phyloP scores from a whole-genome alignment of 2,113 vertebrate species.

The Podarcis cretensis region DNA sequence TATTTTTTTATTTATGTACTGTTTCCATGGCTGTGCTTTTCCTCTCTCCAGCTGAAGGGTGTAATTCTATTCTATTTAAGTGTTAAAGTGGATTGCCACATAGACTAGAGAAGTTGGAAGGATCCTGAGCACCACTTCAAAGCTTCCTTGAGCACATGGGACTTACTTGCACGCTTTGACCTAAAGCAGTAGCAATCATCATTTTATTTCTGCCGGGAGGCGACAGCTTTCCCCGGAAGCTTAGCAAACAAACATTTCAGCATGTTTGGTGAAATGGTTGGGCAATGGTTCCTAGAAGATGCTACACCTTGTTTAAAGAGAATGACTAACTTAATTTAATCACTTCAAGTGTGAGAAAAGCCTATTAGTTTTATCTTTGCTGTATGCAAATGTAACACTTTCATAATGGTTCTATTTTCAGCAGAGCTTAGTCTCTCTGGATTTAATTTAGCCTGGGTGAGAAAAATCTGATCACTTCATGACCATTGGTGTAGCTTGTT shows the following conservation, averaged over 20 bases:
- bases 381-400: conserved; percentile 29
- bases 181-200: neutral
- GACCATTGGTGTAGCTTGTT: neutral
- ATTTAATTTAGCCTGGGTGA: conserved; percentile 36
- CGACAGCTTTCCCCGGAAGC: no score
- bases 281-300: conserved; percentile 28
- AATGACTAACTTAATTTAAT: conserved; percentile 28
- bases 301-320: conserved; percentile 36
- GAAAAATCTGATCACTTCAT: conserved; percentile 20
- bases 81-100: neutral
- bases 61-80: neutral
- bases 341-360: conserved; percentile 42
- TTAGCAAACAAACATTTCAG: neutral
- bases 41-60: neutral
- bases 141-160: no score
- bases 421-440: conserved; percentile 29
- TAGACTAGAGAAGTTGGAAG: neutral
- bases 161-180: neutral
- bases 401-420: conserved; percentile 23
- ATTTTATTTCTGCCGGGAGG: neutral
- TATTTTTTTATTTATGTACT: neutral
- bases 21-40: neutral
- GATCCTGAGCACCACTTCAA: neutral
- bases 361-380: conserved; percentile 35
- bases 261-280: conserved; percentile 10